phyloP scores from a whole-genome alignment of 2,888 invertebrate genomes.

The Andrena chrysosceles region DNA sequence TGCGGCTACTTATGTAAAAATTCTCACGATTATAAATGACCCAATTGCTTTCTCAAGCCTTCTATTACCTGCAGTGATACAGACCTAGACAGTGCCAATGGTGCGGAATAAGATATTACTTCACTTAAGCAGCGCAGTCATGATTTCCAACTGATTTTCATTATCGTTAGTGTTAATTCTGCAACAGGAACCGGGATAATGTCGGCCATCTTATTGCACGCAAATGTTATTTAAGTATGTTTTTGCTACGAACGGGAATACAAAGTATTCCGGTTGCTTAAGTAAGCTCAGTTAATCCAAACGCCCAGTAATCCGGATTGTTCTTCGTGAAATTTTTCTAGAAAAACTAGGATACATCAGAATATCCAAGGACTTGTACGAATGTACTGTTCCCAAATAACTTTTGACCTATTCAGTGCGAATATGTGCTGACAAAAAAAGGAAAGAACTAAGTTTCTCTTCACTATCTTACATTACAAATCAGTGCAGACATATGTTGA shows the following conservation, averaged over 20 bases:
- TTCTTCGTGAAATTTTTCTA: neutral
- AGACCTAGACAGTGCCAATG: constrained; percentile 1
- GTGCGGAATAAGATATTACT: constrained; percentile 25
- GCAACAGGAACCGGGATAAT: constrained; percentile 16
- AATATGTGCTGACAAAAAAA: no score
- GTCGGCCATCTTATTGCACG: constrained; percentile 22
- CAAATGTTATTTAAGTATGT: constrained; percentile 16
- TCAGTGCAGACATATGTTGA: no score
- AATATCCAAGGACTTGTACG: no score
- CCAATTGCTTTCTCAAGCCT: neutral
- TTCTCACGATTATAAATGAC: neutral
- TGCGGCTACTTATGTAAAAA: neutral
- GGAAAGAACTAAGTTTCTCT: no score
- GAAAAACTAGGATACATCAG: neutral
- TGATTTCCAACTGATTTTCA: constrained; percentile 34
- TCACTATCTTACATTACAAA: no score
- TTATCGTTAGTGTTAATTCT: constrained; percentile 33
- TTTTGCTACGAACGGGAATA: constrained; percentile 10
- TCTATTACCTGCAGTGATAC: neutral
- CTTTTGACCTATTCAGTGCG: no score
- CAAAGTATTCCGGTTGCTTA: neutral
- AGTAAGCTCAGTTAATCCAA: neutral
- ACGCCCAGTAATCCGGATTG: neutral
- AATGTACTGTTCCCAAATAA: no score
- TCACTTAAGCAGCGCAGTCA: constrained; percentile 5